These are phyloP conservation scores for Stichodactyla helianthus DNA, from an alignment of 64 coral and sea anemone genomes.

Conservation along the genomic window DNA sequence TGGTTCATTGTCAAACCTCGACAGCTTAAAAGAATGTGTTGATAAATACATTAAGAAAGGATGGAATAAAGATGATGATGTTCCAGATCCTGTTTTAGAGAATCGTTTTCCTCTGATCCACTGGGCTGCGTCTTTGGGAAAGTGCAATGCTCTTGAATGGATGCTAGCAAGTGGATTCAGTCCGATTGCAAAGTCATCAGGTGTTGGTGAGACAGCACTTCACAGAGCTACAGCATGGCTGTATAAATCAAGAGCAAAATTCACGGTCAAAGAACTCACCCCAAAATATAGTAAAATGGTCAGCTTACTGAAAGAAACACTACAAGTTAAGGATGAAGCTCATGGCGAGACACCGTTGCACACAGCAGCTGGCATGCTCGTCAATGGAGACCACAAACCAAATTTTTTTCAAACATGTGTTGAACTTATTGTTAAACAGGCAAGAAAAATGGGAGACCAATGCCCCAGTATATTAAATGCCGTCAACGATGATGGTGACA, in stretches of 20 bases:
- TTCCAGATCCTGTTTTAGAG: constrained; percentile 86
- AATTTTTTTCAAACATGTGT: constrained; percentile 85
- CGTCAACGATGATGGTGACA: constrained; percentile 88
- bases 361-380: constrained; percentile 85
- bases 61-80: constrained; percentile 90
- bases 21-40: constrained; percentile 85
- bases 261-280: constrained; percentile 91
- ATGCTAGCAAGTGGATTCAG: constrained; percentile 85
- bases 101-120: constrained; percentile 87
- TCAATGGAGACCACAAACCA: constrained; percentile 90
- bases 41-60: constrained; percentile 81
- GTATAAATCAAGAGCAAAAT: constrained; percentile 76
- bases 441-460: constrained; percentile 71
- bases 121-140: constrained; percentile 90
- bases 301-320: constrained; percentile 63
- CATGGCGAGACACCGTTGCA: constrained; percentile 91
- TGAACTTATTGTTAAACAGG: constrained; percentile 84
- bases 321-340: constrained; percentile 85
- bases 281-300: constrained; percentile 89
- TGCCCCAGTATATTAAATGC: constrained; percentile 73
- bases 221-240: constrained; percentile 71
- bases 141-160: constrained; percentile 94
- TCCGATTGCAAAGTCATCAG: constrained; percentile 64
- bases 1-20: constrained; percentile 87
- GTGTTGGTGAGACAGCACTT: constrained; percentile 77